These are phyloP conservation scores for Pterophyllum scalare DNA, from an alignment of 2,113 vertebrate genomes.

Conservation along the genomic window DNA sequence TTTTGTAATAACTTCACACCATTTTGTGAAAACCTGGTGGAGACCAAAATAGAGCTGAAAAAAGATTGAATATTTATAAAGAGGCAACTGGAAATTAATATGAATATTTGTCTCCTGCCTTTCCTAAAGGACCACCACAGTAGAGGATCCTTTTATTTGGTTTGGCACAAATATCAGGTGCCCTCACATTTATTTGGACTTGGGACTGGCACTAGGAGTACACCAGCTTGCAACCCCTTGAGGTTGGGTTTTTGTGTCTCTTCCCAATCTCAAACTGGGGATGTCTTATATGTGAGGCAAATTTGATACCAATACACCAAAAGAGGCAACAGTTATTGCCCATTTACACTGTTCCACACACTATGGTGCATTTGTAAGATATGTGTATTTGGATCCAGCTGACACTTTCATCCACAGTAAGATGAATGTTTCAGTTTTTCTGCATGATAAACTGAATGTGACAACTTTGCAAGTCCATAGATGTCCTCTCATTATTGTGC, in stretches of 20 bases:
- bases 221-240: too few species aligned
- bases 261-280: neutral
- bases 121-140: neutral
- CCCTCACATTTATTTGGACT: neutral
- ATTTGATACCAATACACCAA: neutral
- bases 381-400: conserved; percentile 22
- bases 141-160: neutral
- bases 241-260: neutral
- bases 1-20: neutral
- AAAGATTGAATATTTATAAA: neutral
- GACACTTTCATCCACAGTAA: neutral
- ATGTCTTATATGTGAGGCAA: neutral
- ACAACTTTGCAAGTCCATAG: neutral
- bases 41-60: neutral
- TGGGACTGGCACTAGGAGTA: neutral
- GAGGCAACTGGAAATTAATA: neutral
- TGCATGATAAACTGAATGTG: neutral
- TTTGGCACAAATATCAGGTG: neutral
- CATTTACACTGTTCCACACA: too few species aligned
- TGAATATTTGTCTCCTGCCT: neutral
- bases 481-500: neutral
- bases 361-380: neutral
- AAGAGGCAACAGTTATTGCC: neutral
- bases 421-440: neutral
- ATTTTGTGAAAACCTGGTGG: neutral